phyloP scores from a whole-genome alignment of 1,140 invertebrate species.

The Adoxophyes honmai region DNA sequence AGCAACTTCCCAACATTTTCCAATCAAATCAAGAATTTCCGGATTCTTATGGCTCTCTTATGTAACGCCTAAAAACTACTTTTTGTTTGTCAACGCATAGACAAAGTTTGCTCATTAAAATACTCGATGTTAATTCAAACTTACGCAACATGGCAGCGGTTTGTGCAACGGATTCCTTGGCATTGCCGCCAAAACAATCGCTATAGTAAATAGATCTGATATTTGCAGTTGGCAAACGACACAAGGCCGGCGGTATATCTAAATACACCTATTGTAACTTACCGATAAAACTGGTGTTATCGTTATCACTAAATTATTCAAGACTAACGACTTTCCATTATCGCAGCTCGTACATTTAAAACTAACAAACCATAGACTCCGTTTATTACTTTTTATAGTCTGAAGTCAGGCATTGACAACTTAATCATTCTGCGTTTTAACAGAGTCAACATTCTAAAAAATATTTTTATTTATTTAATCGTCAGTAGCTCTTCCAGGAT shows the following conservation, averaged over 20 bases:
- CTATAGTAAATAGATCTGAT: constrained; percentile 22
- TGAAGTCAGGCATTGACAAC: background rate
- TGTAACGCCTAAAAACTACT: background rate
- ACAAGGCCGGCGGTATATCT: constrained; percentile 8
- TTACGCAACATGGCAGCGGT: constrained; percentile 24
- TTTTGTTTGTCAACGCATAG: background rate
- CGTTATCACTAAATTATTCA: constrained; percentile 11
- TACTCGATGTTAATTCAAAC: constrained; percentile 11
- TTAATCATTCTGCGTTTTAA: background rate
- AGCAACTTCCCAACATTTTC: too few relatives aligned
- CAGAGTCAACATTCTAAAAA: too few relatives aligned
- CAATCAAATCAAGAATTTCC: constrained; percentile 5
- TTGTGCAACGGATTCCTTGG: constrained; percentile 32
- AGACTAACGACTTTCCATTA: constrained; percentile 14
- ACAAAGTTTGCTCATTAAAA: constrained; percentile 10
- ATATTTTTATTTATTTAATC: too few relatives aligned
- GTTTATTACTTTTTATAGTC: background rate
- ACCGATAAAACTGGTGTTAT: background rate
- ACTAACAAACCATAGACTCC: background rate
- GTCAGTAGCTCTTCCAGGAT: background rate
- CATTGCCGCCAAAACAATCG: constrained; percentile 31
- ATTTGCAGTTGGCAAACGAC: constrained; percentile 16
- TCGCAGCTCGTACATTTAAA: constrained; percentile 1
- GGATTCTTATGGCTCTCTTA: constrained; percentile 1
- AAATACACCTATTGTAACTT: background rate